Conservation (phyloP, 2,888 invertebrate genomes). For the Xylophagus ater region DNA sequence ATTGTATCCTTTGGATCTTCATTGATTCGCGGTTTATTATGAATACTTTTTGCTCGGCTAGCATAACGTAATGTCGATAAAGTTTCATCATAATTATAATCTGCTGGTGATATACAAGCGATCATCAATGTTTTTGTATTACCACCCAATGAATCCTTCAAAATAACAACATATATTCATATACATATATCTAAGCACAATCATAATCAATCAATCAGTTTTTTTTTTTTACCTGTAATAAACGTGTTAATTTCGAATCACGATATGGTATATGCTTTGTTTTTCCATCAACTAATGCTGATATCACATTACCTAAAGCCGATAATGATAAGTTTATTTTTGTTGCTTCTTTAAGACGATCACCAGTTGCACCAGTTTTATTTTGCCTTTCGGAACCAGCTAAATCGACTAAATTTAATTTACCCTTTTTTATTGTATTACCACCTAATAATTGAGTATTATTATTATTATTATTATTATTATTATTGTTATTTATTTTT, state of each 20-base stretch:
- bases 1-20: constrained; percentile 87
- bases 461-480: constrained; percentile 3
- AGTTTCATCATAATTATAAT: constrained; percentile 74
- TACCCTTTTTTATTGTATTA: constrained; percentile 48
- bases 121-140: constrained; percentile 86
- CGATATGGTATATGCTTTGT: constrained; percentile 71
- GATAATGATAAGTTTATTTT: constrained; percentile 82
- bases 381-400: constrained; percentile 81
- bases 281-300: constrained; percentile 72
- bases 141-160: constrained; percentile 66
- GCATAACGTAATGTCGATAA: constrained; percentile 73
- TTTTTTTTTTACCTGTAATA: constrained; percentile 48
- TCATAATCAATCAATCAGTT: constrained; percentile 1
- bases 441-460: constrained; percentile 1
- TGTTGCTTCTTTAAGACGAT: constrained; percentile 75
- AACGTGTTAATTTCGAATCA: constrained; percentile 73
- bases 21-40: constrained; percentile 73
- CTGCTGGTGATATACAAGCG: constrained; percentile 72
- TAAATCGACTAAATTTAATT: constrained; percentile 78
- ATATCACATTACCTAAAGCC: constrained; percentile 81
- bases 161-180: constrained; percentile 10
- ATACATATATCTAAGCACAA: constrained; percentile 2
- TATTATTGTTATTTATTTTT: constrained; percentile 21
- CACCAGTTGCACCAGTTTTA: constrained; percentile 75
- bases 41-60: constrained; percentile 75